Evolutionary conservation across 2,888 invertebrate species (phyloP).

Genomic region (Willowsia nigromaculata): DNA sequence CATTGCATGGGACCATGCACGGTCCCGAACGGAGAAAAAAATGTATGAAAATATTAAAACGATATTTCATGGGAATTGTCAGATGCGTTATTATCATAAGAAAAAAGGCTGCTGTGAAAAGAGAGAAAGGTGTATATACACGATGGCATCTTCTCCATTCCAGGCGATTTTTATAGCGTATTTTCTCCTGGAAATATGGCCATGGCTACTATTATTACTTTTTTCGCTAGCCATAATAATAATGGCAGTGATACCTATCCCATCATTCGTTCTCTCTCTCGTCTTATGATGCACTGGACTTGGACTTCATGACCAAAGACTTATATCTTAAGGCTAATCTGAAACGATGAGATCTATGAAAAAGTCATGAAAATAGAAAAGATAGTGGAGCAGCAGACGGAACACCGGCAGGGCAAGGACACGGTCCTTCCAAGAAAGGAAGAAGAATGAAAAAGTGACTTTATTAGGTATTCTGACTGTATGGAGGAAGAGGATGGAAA

Average conservation of each 20-base stretch:
- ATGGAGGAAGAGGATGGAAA: not conserved
- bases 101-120: too few relatives aligned
- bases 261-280: not conserved
- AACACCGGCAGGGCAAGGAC: not conserved
- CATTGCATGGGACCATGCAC: not conserved
- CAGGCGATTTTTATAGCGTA: constrained; percentile 21
- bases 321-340: constrained; percentile 43
- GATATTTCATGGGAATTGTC: constrained; percentile 79
- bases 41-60: constrained; percentile 78
- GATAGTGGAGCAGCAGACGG: not conserved
- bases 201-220: not conserved
- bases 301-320: constrained; percentile 26
- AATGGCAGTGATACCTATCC: not conserved
- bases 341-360: constrained; percentile 29
- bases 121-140: not conserved
- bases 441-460: not conserved
- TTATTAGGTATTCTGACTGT: not conserved
- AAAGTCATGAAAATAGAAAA: constrained; percentile 28
- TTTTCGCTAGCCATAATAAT: not conserved
- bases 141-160: not conserved
- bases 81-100: constrained; percentile 66
- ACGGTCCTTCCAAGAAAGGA: not conserved
- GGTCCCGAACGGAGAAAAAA: not conserved
- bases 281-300: constrained; percentile 29
- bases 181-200: constrained; percentile 37